These are phyloP conservation scores for Drosophila pseudotalamancana DNA, from an alignment of 2,888 invertebrate genomes.

Conservation along the genomic window DNA sequence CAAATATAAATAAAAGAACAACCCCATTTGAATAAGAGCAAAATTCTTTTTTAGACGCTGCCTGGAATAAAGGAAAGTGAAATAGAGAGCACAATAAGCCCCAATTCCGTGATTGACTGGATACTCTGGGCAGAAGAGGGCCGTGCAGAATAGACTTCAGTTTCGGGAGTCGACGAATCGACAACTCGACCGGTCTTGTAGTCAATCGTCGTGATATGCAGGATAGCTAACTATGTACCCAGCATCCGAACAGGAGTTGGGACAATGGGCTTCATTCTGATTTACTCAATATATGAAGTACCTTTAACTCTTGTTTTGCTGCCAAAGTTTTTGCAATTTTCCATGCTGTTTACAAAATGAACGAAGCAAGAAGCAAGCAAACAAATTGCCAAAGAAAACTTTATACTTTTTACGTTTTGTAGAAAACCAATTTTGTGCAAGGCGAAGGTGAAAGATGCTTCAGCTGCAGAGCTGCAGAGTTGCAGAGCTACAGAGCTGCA, in stretches of 20 bases:
- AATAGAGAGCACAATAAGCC: neutral
- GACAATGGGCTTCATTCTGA: constrained; percentile 22
- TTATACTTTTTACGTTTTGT: constrained; percentile 65
- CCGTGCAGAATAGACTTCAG: constrained; percentile 1
- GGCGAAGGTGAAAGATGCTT: constrained; percentile 11
- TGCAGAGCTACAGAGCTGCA: neutral
- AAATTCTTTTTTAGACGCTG: neutral
- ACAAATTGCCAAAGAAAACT: constrained; percentile 72
- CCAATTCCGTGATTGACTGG: neutral
- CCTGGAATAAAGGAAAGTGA: no score
- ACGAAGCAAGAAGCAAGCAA: constrained; percentile 67
- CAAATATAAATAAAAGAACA: no score
- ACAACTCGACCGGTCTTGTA: neutral
- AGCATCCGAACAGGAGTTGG: neutral
- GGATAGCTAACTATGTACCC: neutral
- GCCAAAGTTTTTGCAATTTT: constrained; percentile 67
- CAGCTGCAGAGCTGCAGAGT: neutral
- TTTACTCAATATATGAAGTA: constrained; percentile 52
- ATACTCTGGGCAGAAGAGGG: no score
- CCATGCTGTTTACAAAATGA: constrained; percentile 69
- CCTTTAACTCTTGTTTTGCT: constrained; percentile 62
- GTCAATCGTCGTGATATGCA: constrained; percentile 3
- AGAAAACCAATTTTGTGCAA: constrained; percentile 36
- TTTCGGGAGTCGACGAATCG: neutral
- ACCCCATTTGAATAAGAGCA: constrained; percentile 3